Conservation (phyloP, 2,888 invertebrate genomes). For the Plebejus argus region DNA sequence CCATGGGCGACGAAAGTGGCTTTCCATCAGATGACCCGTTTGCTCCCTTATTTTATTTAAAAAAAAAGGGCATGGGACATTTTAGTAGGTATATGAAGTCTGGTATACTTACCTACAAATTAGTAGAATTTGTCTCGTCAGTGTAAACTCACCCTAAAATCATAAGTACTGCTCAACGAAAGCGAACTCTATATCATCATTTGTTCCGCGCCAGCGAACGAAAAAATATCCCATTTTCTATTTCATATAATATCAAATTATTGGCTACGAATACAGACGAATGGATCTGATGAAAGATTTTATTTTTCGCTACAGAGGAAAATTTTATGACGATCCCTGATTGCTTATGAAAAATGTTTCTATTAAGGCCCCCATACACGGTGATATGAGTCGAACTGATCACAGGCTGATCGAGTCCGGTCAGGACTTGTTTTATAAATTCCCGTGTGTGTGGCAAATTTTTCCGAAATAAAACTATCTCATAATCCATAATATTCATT, state of each 20-base stretch:
- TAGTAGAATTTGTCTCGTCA: not conserved
- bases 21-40: no score
- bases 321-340: not conserved
- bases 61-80: no score
- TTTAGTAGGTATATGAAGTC: no score
- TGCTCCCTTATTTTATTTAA: no score
- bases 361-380: not conserved
- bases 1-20: no score
- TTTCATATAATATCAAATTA: constrained; percentile 28
- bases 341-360: not conserved
- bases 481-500: no score
- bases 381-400: no score
- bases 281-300: not conserved
- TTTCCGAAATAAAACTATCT: no score
- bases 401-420: not conserved
- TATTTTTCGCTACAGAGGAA: not conserved
- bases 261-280: not conserved
- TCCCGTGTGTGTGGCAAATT: no score
- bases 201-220: constrained; percentile 16
- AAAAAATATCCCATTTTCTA: constrained; percentile 28
- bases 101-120: no score
- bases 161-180: constrained; percentile 1
- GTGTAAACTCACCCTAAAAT: not conserved
- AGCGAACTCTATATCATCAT: not conserved
- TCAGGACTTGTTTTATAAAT: not conserved